Conservation (phyloP, 1,140 invertebrate species). For the Sitophilus oryzae region DNA sequence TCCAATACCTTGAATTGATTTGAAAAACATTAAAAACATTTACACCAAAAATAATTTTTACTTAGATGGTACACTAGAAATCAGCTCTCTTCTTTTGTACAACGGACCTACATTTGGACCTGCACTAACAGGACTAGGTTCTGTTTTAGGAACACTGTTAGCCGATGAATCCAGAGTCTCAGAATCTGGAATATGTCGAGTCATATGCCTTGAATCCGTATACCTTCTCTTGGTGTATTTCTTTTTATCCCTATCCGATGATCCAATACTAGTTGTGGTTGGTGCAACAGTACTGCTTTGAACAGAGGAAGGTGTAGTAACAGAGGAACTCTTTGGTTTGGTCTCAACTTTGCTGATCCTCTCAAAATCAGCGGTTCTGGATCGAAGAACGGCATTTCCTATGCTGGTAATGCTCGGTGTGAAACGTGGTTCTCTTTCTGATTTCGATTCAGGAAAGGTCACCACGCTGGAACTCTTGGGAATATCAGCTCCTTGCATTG, state of each 20-base stretch:
- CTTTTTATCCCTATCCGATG: slow-evolving; percentile 46
- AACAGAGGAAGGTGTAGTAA: neutral
- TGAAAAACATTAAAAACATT: too few species aligned
- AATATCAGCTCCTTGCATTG: slow-evolving; percentile 18
- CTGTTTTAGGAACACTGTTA: slow-evolving; percentile 27
- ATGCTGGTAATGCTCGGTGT: slow-evolving; percentile 60
- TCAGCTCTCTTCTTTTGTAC: slow-evolving; percentile 74
- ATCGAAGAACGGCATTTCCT: slow-evolving; percentile 58
- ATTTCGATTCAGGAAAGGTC: slow-evolving; percentile 24
- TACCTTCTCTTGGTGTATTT: slow-evolving; percentile 59
- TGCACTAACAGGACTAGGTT: slow-evolving; percentile 26
- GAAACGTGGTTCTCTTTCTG: slow-evolving; percentile 41
- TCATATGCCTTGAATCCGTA: slow-evolving; percentile 56
- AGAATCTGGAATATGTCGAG: slow-evolving; percentile 54
- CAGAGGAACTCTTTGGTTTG: slow-evolving; percentile 42
- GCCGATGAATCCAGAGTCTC: slow-evolving; percentile 43
- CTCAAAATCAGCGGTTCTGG: slow-evolving; percentile 63
- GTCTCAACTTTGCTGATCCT: slow-evolving; percentile 46
- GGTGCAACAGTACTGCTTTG: slow-evolving; percentile 48
- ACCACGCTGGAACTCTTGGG: slow-evolving; percentile 28
- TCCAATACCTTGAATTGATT: too few species aligned
- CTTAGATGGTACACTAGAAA: slow-evolving; percentile 61
- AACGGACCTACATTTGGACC: slow-evolving; percentile 46
- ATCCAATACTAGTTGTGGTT: slow-evolving; percentile 32
- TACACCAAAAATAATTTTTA: too few species aligned